These are phyloP conservation scores for Torymus aiolomorphi DNA, from an alignment of 2,888 invertebrate species.

Conservation along the genomic window DNA sequence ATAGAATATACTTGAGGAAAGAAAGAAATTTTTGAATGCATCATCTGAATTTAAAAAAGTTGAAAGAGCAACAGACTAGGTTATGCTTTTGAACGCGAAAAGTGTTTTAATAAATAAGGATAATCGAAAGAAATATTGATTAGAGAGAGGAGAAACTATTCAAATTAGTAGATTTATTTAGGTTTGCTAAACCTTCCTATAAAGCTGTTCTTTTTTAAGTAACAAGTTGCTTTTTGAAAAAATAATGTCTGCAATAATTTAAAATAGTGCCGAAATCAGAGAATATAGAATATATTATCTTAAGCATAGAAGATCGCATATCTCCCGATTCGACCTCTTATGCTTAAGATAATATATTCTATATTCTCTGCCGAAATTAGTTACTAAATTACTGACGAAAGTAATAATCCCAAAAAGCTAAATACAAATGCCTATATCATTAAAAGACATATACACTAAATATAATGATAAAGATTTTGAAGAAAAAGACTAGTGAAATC, in stretches of 20 bases:
- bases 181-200: slow-evolving; percentile 37
- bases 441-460: slow-evolving; percentile 10
- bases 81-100: slow-evolving; percentile 23
- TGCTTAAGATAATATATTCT: no score
- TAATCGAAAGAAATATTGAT: slow-evolving; percentile 9
- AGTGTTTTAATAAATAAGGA: slow-evolving; percentile 12
- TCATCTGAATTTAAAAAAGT: neutral
- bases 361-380: neutral
- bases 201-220: slow-evolving; percentile 13
- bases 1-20: slow-evolving; percentile 14
- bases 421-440: neutral
- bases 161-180: slow-evolving; percentile 17
- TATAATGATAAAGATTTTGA: slow-evolving; percentile 2
- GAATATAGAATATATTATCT: no score
- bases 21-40: slow-evolving; percentile 14
- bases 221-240: slow-evolving; percentile 17
- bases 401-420: slow-evolving; percentile 14
- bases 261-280: slow-evolving; percentile 3
- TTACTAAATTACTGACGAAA: slow-evolving; percentile 16
- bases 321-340: no score
- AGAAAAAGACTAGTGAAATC: slow-evolving; percentile 27
- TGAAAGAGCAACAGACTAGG: slow-evolving; percentile 19
- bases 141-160: slow-evolving; percentile 14
- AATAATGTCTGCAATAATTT: slow-evolving; percentile 13
- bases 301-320: no score